Evolutionary conservation across 1,140 invertebrate genomes (phyloP), one percentile per base, ranked within the genome.

Genomic region (Ceratina australensis): DNA sequence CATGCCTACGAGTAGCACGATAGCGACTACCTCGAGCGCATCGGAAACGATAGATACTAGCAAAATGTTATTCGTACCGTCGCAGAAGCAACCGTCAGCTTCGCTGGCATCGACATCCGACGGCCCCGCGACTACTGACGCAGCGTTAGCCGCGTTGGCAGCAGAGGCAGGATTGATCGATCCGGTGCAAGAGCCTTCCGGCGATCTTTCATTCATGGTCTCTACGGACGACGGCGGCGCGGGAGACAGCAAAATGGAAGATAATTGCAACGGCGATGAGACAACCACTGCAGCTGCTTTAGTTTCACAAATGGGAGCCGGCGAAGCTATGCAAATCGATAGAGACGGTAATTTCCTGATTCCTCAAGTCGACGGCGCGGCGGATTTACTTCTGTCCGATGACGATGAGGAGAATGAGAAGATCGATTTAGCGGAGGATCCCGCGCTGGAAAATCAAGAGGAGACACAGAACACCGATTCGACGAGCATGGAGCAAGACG

Each of bases 131-230:
- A 94, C 94, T 7, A 95, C 94, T 4, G 94, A 95, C 83, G 94
- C 94, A 4, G 95, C 94, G 2, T 85, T 95, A 13, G 94, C 95
- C 18, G 94, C 94, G 2, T 87, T 95, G 12, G 94, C 94, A 42
- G 94, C 94, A 12, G 95, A 95, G 86, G 94, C 95, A 42, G 94
- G 94, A 18, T 85, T 95, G 1, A 93, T 95, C 33, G 94, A 95
- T 84, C 94, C 94, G 0, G 93, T 93, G 50, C 92, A 92, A 42
- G 91, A 91, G 66, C 87, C 90, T 1, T 91, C 91, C 0, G 88
- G 89, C 16, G 86, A 90, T 60, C 61, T 92, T 7, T 91, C 89
- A 0, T 92, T 92, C 13, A 91, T 92, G 90, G 90, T 92, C 12
- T 68, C 91, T 1, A 72, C 90, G 0, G 90, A 92, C 26, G 91